A percentile compares a stretch with the other conserved stretches of the same genome.
phyloP scores from a whole-genome alignment of 1,140 invertebrate species.

The Micrasema minimum region DNA sequence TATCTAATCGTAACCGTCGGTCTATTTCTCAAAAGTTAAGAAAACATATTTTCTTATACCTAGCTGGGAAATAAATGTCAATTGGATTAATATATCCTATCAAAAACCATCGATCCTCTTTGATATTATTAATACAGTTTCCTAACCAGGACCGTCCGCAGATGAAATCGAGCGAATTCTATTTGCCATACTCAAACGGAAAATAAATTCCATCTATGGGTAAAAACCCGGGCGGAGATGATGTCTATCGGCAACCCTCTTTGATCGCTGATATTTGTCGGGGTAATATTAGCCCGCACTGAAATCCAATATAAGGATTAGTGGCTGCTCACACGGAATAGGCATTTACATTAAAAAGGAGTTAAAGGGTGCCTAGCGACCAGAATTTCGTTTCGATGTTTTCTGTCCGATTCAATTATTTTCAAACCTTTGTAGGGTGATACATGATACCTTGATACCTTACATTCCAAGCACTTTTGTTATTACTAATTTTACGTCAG shows the following conservation, averaged over 20 bases:
- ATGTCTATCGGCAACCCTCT: conserved; percentile 25
- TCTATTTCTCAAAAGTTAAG: too few species aligned
- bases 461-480: too few species aligned
- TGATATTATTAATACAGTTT: conserved; percentile 29
- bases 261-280: conserved; percentile 28
- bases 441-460: too few species aligned
- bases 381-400: background rate
- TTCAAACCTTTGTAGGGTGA: background rate
- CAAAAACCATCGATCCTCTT: conserved; percentile 18
- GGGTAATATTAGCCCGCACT: conserved; percentile 20
- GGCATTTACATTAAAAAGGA: conserved; percentile 12
- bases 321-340: conserved; percentile 15
- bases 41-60: too few species aligned
- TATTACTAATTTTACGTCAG: too few species aligned
- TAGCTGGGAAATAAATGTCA: conserved; percentile 7
- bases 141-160: conserved; percentile 4
- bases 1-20: too few species aligned
- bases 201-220: conserved; percentile 26
- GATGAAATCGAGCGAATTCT: conserved; percentile 27
- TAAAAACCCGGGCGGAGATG: conserved; percentile 14
- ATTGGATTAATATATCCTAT: conserved; percentile 21
- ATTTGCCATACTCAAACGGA: conserved; percentile 22
- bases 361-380: background rate
- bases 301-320: conserved; percentile 29
- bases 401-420: background rate